Base-by-base conservation (phyloP, 2,888 invertebrate species). In the Hirtodrosophila cameraria region DNA sequence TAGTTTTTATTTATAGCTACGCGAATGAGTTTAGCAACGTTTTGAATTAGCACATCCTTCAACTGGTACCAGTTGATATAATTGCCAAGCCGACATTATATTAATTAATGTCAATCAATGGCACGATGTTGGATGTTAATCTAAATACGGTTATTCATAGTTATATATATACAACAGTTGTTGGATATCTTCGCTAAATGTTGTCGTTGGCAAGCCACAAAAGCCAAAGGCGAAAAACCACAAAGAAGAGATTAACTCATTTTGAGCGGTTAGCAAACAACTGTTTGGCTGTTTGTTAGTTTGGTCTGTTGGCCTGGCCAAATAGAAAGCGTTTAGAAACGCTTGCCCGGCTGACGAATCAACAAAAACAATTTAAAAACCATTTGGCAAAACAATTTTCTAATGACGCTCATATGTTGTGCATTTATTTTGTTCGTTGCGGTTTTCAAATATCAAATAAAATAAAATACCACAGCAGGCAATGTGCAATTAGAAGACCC, bases 321-420 rank as follows among this genome's bases (percentile, higher is more conserved):
- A 60, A 78, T 75, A 73, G 79, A 83, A 76, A 80, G 67, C 72
- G 63, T 60, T 75, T 75, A 63, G 75, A 67, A 49, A 72, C 67
- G 63, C 61, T 68, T 18, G 53, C 70, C 70, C 77, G 65, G 58
- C 64, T 66, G 65, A 66, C 39, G 66, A 65, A 55, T 80, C 63
- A 84, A 84, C 81, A 83, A 81, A 81, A 81, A 81, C 84, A 83
- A 86, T 86, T 83, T 86, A 86, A 84, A 84, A 86, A 71, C 84
- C 87, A 84, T 84, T 84, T 84, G 83, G 82, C 84, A 86, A 84
- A 86, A 86, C 85, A 86, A 82, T 85, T 84, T 78, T 82, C 82
- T 86, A 86, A 84, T 86, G 87, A 86, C 87, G 72, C 61, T 76
- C 85, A 78, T 72, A 84, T 78, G 81, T 67, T 81, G 81, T 74